These are phyloP conservation scores for Seladonia tumulorum DNA, from an alignment of 2,888 invertebrate species.

Conservation along the genomic window DNA sequence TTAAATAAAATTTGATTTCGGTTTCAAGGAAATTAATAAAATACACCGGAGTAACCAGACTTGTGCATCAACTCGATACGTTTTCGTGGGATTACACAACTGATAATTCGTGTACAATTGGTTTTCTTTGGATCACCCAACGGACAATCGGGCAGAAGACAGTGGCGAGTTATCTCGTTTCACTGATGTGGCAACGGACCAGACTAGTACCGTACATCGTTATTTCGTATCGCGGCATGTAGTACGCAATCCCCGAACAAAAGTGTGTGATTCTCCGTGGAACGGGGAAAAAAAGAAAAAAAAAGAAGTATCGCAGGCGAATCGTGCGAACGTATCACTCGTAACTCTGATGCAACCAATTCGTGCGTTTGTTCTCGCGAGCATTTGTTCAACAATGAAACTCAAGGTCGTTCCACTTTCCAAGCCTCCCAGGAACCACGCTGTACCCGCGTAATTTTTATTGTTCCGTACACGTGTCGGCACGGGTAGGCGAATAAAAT, in stretches of 20 bases:
- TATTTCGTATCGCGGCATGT: slow-evolving; percentile 29
- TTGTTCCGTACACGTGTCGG: slow-evolving; percentile 45
- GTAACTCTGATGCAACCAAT: slow-evolving; percentile 54
- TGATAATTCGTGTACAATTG: slow-evolving; percentile 2
- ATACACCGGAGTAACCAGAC: no score
- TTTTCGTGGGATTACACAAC: not conserved
- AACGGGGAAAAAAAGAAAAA: slow-evolving; percentile 4
- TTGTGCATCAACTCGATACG: not conserved
- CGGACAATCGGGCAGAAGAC: not conserved
- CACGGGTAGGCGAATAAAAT: slow-evolving; percentile 24
- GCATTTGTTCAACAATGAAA: slow-evolving; percentile 72
- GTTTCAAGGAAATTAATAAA: no score
- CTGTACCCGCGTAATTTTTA: slow-evolving; percentile 51
- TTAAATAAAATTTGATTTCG: no score
- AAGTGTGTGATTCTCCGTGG: slow-evolving; percentile 54
- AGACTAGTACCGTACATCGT: slow-evolving; percentile 21
- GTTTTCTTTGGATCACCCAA: not conserved
- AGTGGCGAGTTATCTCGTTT: slow-evolving; percentile 23
- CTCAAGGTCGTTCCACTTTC: slow-evolving; percentile 82
- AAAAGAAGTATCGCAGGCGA: slow-evolving; percentile 25
- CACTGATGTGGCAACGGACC: slow-evolving; percentile 48
- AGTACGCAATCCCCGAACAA: slow-evolving; percentile 56
- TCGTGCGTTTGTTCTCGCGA: slow-evolving; percentile 31
- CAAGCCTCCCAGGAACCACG: slow-evolving; percentile 63
- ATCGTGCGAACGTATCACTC: slow-evolving; percentile 59